A percentile compares a stretch with the other conserved stretches of the same genome.
Evolutionary conservation across 2,888 invertebrate genomes (phyloP).

Genomic region (Oxystoma pomonae): DNA sequence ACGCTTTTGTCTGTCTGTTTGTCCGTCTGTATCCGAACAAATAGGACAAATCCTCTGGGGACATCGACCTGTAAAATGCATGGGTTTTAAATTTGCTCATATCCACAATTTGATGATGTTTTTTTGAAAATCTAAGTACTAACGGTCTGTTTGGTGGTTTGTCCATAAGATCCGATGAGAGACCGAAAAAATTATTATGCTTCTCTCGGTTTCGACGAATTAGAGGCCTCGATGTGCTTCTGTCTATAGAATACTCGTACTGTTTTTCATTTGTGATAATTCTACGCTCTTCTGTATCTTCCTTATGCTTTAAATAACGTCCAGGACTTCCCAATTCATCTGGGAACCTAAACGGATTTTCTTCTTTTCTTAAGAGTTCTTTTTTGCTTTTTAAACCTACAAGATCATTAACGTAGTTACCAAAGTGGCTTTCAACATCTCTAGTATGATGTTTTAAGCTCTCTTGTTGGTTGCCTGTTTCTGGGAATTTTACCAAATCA

Average conservation of each 20-base stretch:
- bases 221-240: constrained; percentile 12
- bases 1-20: neutral
- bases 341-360: neutral
- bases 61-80: constrained; percentile 38
- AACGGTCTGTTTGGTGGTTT: constrained; percentile 36
- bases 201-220: constrained; percentile 33
- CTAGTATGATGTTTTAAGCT: constrained; percentile 18
- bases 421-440: constrained; percentile 18
- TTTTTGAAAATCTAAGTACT: constrained; percentile 40
- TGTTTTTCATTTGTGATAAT: neutral
- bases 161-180: constrained; percentile 34
- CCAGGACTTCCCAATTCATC: too few relatives aligned
- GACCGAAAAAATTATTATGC: constrained; percentile 32
- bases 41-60: constrained; percentile 38
- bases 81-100: constrained; percentile 31
- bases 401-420: constrained; percentile 21
- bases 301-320: too few relatives aligned
- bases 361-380: neutral
- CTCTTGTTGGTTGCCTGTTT: constrained; percentile 21
- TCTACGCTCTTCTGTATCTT: neutral
- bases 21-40: constrained; percentile 36
- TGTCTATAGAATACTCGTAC: neutral
- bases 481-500: constrained; percentile 25
- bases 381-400: constrained; percentile 5
- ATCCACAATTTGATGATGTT: constrained; percentile 33